Evolutionary conservation across 2,888 invertebrate species (phyloP), one percentile per base, ranked within the genome.

Genomic region (Drosophila merina): DNA sequence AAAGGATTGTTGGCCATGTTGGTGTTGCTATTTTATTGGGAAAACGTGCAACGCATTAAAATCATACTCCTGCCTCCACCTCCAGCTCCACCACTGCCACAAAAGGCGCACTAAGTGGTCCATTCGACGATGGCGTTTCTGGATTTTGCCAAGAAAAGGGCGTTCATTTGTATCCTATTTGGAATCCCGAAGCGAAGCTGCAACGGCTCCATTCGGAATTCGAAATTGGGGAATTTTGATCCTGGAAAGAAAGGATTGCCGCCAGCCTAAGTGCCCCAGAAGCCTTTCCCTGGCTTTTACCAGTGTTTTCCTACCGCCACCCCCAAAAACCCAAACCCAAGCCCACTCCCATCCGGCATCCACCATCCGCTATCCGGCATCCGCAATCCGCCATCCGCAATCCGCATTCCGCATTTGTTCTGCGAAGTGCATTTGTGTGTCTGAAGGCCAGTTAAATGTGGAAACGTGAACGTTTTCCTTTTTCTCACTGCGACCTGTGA

Each of bases 21-120:
- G 64, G 51, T 76, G 72, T 78, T 71, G 79, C 70, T 86, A 74
- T 73, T 82, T 82, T 85, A 82, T 82, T 82, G 79, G 74, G 42
- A 52, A 82, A 82, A 82, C 82, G 82, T 82, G 85, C 79, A 73
- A 57, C 49, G 85, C 77, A 79, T 82, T 75, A 66, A 50, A 74
- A 81, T 69, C 30, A 25, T 12, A 36, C 25, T 33, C 36, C 55
- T 45, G 20, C 50, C 38, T 45, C 75, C 36, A 9, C 6, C 28
- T 28, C 28, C 1, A 2, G 1, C 28, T 4, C 6, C 4, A 2
- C 28, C 36, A n/a, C 4, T n/a, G 36, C 36, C 36, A 36, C 36
- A 36, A 72, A 72, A 71, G 74, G 62, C 72, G 47, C 72, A 74
- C 77, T 82, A 82, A 82, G 80, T 80, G 83, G 76, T 80, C 79